Conservation (phyloP, 2,797 vertebrate species). For the Lemur catta region DNA sequence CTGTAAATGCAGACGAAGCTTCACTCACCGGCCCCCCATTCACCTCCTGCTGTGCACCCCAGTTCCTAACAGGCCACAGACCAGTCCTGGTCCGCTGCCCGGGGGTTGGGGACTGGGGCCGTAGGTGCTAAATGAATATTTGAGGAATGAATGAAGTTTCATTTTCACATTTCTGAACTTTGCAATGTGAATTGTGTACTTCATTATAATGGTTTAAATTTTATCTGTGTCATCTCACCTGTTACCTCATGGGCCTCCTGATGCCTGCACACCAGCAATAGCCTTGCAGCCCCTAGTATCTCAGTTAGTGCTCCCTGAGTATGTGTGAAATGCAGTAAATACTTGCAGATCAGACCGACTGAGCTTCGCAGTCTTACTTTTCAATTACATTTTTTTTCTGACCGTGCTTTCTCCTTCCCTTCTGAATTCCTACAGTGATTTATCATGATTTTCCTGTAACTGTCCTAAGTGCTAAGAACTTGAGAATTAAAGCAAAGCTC, state of each 20-base stretch:
- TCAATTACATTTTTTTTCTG: background rate
- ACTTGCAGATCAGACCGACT: background rate
- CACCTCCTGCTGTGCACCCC: no score
- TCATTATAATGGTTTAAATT: background rate
- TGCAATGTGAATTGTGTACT: background rate
- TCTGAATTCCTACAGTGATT: background rate
- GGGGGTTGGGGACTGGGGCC: fast-evolving
- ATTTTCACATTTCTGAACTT: background rate
- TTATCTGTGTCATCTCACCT: background rate
- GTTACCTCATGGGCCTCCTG: background rate
- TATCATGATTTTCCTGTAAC: background rate
- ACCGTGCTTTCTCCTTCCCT: background rate
- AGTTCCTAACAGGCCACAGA: no score
- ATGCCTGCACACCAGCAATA: no score
- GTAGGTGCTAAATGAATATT: background rate
- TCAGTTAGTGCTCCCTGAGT: background rate
- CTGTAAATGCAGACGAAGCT: no score
- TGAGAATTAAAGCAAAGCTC: background rate
- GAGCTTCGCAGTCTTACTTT: background rate
- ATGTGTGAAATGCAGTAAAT: background rate
- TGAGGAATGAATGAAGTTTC: background rate
- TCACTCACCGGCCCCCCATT: no score
- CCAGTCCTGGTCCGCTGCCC: no score
- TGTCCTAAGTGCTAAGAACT: background rate
- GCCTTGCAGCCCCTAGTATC: fast-evolving